Conservation (phyloP, 2,113 vertebrate genomes). For the Menura novaehollandiae region DNA sequence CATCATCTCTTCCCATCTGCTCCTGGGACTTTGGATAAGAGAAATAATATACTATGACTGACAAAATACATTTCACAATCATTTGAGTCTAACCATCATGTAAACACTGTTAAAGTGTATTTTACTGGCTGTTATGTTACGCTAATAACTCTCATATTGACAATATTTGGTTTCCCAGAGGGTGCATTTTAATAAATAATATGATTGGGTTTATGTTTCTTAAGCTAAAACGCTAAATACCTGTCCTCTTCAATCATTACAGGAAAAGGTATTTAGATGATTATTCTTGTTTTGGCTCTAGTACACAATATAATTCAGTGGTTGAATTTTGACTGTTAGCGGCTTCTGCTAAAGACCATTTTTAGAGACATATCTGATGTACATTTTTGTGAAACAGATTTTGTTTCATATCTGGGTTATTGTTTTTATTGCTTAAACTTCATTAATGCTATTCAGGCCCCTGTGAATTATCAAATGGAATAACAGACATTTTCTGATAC, state of each 20-base stretch:
- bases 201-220: neutral
- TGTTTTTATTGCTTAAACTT: conserved; percentile 4
- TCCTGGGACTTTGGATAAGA: neutral
- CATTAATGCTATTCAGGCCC: conserved; percentile 15
- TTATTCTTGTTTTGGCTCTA: neutral
- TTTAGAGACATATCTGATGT: neutral
- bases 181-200: neutral
- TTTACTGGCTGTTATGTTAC: neutral
- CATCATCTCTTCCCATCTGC: neutral
- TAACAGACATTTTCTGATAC: neutral
- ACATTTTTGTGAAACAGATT: neutral
- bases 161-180: neutral
- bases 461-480: neutral
- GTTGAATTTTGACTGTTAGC: neutral
- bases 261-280: neutral
- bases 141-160: neutral
- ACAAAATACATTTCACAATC: neutral
- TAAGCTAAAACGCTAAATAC: neutral
- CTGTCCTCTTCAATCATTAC: neutral
- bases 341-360: neutral
- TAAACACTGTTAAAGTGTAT: neutral
- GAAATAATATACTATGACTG: neutral
- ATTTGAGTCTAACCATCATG: neutral
- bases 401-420: conserved; percentile 26
- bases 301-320: neutral